Base-by-base conservation (phyloP, 2,888 invertebrate species). In the Chirona hameri region DNA sequence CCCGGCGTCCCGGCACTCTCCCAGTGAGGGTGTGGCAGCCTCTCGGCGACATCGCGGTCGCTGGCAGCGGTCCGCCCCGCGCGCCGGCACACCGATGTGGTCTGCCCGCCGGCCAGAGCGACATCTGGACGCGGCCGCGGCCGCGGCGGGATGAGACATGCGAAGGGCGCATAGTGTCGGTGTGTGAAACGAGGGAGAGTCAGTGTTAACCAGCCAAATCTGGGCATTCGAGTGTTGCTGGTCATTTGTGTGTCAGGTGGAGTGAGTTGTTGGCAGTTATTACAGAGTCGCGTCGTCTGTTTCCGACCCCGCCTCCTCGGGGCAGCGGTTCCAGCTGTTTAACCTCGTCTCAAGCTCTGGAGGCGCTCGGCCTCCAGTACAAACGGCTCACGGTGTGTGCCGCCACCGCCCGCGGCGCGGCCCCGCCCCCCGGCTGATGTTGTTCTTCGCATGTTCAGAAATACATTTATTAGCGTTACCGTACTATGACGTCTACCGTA, bases 381-480 rank as follows among this genome's bases (percentile, higher is more conserved):
- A 76, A 76, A 76, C 1, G 76, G 72, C 31, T 18, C 7, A 18
- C 14, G 69, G 69, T 9, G 29, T 14, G n/a, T 18, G 27, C 69
- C 29, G n/a, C n/a, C 24, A 1, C 69, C 2, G 12, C 69, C 15
- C 69, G 12, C 69, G 29, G 29, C 69, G 10, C 29, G 29, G 52
- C 52, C 5, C 7, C 12, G 39, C 21, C 18, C 24, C 21, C 18
- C 24, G 76, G 72, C 18, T 31, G 31, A 10, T 72, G 46, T 76
- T 46, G 39, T 39, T 76, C 76, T 76, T 12, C 46, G 39, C 76
- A 76, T 76, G 76, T 76, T 24, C 76, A 76, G 76, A 39, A 76
- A 76, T 76, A 76, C 31, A 76, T 76, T 18, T 76, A 27, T 46
- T 76, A 76, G 76, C 39, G 76, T 76, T 76, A 76, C 76, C 5